These are phyloP conservation scores for Crocodylus rhombifer DNA, from an alignment of 2,797 vertebrate species.

Conservation along the genomic window DNA sequence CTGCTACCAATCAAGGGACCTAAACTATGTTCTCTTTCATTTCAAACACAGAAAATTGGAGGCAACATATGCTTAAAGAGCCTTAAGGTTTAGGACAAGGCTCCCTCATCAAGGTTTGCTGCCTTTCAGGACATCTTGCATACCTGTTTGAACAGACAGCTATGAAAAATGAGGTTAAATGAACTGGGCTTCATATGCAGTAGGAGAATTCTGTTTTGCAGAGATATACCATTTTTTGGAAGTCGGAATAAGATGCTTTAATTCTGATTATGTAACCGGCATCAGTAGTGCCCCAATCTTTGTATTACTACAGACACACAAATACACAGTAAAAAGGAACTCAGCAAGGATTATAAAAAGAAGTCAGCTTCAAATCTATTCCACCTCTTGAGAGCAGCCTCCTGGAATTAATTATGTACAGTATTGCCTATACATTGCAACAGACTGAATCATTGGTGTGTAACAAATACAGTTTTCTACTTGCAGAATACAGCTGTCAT, in stretches of 20 bases:
- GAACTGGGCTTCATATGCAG: neutral
- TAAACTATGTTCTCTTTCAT: neutral
- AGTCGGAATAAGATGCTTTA: neutral
- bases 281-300: neutral
- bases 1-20: no score
- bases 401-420: neutral
- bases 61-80: neutral
- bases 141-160: neutral
- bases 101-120: neutral
- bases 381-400: accelerated
- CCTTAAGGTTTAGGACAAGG: neutral
- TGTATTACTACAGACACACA: neutral
- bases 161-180: neutral
- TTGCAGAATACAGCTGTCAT: neutral
- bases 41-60: neutral
- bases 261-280: neutral
- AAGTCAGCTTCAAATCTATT: neutral
- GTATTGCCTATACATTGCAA: neutral
- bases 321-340: neutral
- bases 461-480: neutral
- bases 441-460: neutral
- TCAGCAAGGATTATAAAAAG: neutral
- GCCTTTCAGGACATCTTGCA: neutral
- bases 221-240: neutral
- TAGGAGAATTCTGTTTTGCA: neutral